Percentiles rank a stretch among this genome's conserved stretches.
Conservation (phyloP, 1,140 invertebrate species). For the Nymphalis io region DNA sequence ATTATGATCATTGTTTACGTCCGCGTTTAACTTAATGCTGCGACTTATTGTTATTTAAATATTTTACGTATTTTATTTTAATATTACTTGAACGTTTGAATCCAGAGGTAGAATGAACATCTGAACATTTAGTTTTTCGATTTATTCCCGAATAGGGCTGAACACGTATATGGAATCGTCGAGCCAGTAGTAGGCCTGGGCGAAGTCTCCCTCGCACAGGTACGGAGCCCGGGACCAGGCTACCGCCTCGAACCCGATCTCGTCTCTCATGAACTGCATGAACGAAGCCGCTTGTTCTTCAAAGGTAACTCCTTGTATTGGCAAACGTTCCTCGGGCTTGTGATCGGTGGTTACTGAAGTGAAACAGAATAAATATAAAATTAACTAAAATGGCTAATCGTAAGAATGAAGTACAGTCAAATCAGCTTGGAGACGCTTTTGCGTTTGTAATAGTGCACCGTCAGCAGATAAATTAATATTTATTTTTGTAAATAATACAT, state of each 20-base stretch:
- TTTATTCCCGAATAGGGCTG: constrained; percentile 52
- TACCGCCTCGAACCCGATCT: constrained; percentile 86
- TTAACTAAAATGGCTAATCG: neutral
- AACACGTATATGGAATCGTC: constrained; percentile 92
- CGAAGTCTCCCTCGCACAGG: constrained; percentile 96
- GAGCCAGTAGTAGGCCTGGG: constrained; percentile 94
- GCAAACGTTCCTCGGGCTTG: constrained; percentile 86
- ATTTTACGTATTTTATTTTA: constrained; percentile 4
- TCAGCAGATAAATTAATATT: too few species aligned
- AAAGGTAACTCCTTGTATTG: constrained; percentile 86
- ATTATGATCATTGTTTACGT: neutral
- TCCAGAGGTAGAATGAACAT: neutral
- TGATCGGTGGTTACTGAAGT: constrained; percentile 83
- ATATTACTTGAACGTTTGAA: neutral
- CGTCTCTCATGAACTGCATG: constrained; percentile 85
- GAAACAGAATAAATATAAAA: neutral
- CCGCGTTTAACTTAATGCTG: neutral
- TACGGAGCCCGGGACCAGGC: constrained; percentile 94
- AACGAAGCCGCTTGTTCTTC: constrained; percentile 90
- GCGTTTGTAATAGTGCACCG: too few species aligned
- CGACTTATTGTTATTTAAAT: neutral
- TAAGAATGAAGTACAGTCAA: too few species aligned
- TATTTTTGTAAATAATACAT: too few species aligned
- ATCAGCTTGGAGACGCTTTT: too few species aligned
- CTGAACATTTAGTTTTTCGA: neutral